A percentile compares a stretch with the other conserved stretches of the same genome.
These are phyloP conservation scores for Phainopepla nitens DNA, from an alignment of 2,113 vertebrate genomes.

Conservation along the genomic window DNA sequence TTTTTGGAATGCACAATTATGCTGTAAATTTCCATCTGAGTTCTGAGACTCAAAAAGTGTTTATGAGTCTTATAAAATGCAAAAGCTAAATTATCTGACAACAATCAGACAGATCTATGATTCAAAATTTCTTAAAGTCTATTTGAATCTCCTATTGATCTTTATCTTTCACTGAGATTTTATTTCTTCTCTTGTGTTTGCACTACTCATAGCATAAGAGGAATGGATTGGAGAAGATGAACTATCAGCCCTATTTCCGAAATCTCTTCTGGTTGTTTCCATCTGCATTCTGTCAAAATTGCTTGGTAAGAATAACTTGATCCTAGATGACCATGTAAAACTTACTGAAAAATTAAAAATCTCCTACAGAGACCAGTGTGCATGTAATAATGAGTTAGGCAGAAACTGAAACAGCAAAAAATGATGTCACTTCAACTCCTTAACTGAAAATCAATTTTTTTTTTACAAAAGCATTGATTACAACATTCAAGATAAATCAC, in stretches of 20 bases:
- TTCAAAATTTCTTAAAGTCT: background rate
- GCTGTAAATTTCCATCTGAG: background rate
- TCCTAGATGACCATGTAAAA: background rate
- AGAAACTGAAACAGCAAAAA: background rate
- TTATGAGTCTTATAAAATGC: background rate
- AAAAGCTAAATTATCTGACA: background rate
- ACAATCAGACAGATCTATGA: background rate
- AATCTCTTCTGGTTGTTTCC: background rate
- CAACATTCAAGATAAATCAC: background rate
- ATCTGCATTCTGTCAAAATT: background rate
- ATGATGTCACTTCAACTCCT: background rate
- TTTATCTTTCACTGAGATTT: background rate
- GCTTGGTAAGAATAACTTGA: background rate
- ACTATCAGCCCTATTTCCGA: background rate
- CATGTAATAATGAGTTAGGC: background rate
- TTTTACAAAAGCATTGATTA: background rate
- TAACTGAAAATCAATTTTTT: slow-evolving; percentile 28
- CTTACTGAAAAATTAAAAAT: background rate
- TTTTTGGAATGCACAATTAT: background rate
- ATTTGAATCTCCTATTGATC: background rate
- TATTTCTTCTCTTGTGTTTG: background rate
- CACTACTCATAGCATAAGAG: background rate
- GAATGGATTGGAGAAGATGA: background rate
- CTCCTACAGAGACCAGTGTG: background rate
- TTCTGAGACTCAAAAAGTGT: background rate